phyloP scores from a whole-genome alignment of 2,797 vertebrate genomes.

The Micromesistius poutassou region DNA sequence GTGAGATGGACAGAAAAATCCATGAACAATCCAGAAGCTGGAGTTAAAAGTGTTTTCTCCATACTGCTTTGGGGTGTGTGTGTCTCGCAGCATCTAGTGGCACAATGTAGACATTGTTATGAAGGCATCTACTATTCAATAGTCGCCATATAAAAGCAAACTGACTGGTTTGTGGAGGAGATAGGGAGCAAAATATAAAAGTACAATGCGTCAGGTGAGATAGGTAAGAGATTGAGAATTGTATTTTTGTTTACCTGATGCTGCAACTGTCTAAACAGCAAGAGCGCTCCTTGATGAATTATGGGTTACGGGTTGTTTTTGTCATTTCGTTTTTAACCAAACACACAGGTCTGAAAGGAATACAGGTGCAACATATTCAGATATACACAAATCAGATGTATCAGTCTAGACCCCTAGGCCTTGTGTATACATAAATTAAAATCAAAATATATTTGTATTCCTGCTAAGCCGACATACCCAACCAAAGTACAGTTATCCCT shows the following conservation, averaged over 20 bases:
- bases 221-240: neutral
- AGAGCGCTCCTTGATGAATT: neutral
- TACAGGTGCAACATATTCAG: neutral
- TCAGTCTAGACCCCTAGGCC: neutral
- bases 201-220: neutral
- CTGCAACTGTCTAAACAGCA: neutral
- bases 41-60: slow-evolving; percentile 17
- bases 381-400: neutral
- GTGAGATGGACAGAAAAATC: slow-evolving; percentile 17
- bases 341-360: neutral
- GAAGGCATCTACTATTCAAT: slow-evolving; percentile 36
- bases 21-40: slow-evolving; percentile 19
- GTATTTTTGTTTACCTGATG: neutral
- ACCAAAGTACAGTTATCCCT: neutral
- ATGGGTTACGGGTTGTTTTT: neutral
- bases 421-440: neutral
- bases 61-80: neutral
- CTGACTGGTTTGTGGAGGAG: slow-evolving; percentile 41
- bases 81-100: neutral
- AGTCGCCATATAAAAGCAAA: slow-evolving; percentile 60
- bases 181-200: slow-evolving; percentile 9
- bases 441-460: neutral
- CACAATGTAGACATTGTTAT: slow-evolving; percentile 8
- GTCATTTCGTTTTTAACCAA: neutral
- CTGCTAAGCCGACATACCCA: neutral